A percentile compares a stretch with the other conserved stretches of the same genome.
These are phyloP conservation scores for Drosophila ananassae DNA, from an alignment of 1,140 invertebrate species.

Conservation along the genomic window DNA sequence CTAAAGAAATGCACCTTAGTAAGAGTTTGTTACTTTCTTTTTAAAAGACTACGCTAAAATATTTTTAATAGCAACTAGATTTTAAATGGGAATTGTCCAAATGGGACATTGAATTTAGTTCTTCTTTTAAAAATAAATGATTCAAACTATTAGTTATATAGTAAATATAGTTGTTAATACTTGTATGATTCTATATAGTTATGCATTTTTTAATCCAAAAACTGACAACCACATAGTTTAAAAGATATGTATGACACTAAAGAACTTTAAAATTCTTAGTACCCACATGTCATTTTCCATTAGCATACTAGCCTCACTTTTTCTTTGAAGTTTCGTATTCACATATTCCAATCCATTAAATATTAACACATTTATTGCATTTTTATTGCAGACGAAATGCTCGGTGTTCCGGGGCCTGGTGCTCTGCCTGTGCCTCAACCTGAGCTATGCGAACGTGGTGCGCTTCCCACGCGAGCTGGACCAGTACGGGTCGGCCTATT, in stretches of 20 bases:
- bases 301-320: background rate
- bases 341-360: background rate
- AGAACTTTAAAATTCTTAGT: no score
- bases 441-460: slow-evolving; percentile 83
- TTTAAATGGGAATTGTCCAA: background rate
- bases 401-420: slow-evolving; percentile 83
- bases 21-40: slow-evolving; percentile 22
- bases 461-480: slow-evolving; percentile 83
- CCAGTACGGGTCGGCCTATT: slow-evolving; percentile 76
- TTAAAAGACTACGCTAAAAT: background rate
- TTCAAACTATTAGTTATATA: no score
- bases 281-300: background rate
- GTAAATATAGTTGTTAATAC: no score
- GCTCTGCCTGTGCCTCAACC: slow-evolving; percentile 82
- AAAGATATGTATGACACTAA: no score
- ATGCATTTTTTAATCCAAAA: background rate
- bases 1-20: background rate
- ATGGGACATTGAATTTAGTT: no score
- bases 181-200: no score
- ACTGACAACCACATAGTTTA: background rate
- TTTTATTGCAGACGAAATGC: slow-evolving; percentile 79
- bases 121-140: no score
- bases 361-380: background rate
- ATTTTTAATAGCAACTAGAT: background rate
- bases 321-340: background rate